Conservation (phyloP, 2,888 invertebrate genomes). For the Plebejus argus region DNA sequence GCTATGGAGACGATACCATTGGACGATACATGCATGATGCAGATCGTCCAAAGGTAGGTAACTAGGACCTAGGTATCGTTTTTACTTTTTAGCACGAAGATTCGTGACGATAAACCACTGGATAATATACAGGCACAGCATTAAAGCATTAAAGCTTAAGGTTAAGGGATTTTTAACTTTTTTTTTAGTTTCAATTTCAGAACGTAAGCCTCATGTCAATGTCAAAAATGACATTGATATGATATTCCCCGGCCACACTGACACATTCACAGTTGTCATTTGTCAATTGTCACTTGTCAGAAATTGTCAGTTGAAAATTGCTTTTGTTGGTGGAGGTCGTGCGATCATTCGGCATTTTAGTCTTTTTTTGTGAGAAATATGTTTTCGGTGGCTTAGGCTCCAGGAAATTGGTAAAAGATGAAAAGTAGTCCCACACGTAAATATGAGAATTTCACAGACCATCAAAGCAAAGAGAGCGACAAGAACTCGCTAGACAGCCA, state of each 20-base stretch:
- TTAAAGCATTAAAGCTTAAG: too few species aligned
- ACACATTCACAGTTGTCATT: conserved; percentile 36
- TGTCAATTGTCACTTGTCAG: conserved; percentile 26
- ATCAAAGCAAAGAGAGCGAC: conserved; percentile 72
- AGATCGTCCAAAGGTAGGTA: too few species aligned
- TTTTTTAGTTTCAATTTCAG: neutral
- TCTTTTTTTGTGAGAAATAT: conserved; percentile 62
- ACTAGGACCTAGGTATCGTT: too few species aligned
- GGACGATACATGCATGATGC: too few species aligned
- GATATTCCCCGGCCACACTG: conserved; percentile 32
- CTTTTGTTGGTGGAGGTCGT: conserved; percentile 54
- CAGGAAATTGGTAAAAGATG: conserved; percentile 70
- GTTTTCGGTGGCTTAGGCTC: conserved; percentile 67
- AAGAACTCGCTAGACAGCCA: conserved; percentile 77
- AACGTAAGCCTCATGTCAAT: neutral
- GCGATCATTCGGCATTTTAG: conserved; percentile 58
- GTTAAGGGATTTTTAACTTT: neutral
- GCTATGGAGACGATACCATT: too few species aligned
- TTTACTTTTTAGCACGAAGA: too few species aligned
- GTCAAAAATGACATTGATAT: conserved; percentile 32
- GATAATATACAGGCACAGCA: too few species aligned
- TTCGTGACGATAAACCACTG: too few species aligned
- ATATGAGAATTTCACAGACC: conserved; percentile 76
- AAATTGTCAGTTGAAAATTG: conserved; percentile 36
- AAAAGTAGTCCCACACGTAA: conserved; percentile 77